Base-by-base conservation (phyloP, 2,888 invertebrate genomes). In the Macrosiphum euphorbiae region DNA sequence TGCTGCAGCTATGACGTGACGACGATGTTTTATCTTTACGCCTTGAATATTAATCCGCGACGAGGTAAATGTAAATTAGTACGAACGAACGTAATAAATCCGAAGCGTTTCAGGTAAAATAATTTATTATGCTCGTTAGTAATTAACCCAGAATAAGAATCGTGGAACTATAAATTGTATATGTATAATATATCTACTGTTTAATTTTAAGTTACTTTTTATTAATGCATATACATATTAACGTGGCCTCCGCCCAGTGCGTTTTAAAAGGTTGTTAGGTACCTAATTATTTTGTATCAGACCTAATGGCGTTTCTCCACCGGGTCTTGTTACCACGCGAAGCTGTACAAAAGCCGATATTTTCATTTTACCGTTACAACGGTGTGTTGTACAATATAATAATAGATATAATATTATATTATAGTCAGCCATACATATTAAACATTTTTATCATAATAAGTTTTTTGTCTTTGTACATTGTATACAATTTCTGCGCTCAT, bases 51-150 rank as follows among this genome's bases (percentile, higher is more conserved):
- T 28, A 47, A 86, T 86, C 28, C n/a, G 28, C n/a, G 86, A 47
- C 47, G 47, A 50, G 86, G 47, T 86, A 50, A 86, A 86, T 47
- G 86, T 86, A 86, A 86, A 86, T 47, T 44, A 28, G 44, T 13
- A 44, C n/a, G 3, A 47, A 86, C 47, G 28, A 86, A 86, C 47
- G 28, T 86, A 78, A 78, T 78, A 47, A 86, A 50, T 86, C 16
- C 86, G 86, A 86, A 86, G 16, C 47, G 47, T 47, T 47, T 86
- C 47, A 28, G 47, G 86, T 47, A 86, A 50, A 86, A 86, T 86
- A 86, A 86, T 86, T 47, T 50, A 86, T 86, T 86, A 86, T 86
- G 47, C 86, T 86, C 47, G 86, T 86, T 86, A 47, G 47, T 86
- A 86, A 86, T 86, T 86, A 86, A 86, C 47, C 86, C 44, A 47